Percentiles rank a stretch among this genome's conserved stretches.
These are phyloP conservation scores for Goniozus legneri DNA, from an alignment of 1,140 invertebrate genomes.

Conservation along the genomic window DNA sequence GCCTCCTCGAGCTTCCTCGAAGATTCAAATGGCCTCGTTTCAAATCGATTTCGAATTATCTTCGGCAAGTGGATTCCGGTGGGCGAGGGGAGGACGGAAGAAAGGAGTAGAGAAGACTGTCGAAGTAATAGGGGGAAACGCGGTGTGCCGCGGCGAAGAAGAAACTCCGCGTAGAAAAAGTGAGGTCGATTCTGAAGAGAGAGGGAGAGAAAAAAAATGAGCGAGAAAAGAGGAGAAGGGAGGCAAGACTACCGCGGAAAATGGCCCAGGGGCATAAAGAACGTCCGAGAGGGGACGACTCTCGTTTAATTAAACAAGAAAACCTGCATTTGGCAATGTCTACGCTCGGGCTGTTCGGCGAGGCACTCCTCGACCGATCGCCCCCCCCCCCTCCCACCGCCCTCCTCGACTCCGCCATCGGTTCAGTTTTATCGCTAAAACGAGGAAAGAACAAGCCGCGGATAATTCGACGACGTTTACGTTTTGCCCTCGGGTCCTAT, in stretches of 20 bases:
- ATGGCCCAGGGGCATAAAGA: constrained; percentile 12
- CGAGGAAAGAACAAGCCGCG: no score
- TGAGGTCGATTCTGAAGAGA: neutral
- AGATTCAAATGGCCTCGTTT: constrained; percentile 41
- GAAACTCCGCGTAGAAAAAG: neutral
- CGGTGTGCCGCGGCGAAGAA: no score
- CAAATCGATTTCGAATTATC: constrained; percentile 44
- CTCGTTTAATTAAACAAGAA: constrained; percentile 25
- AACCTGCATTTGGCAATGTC: constrained; percentile 26
- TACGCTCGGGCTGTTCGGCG: constrained; percentile 4
- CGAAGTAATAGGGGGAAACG: neutral
- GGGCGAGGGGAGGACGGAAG: constrained; percentile 9
- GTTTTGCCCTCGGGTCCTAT: neutral
- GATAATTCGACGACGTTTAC: neutral
- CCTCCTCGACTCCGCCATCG: no score
- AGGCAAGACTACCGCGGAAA: constrained; percentile 6
- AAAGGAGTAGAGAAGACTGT: neutral
- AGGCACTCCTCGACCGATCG: no score
- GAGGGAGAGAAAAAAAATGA: neutral
- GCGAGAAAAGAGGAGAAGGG: constrained; percentile 6
- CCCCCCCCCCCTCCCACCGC: neutral
- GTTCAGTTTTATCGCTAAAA: no score
- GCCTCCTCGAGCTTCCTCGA: constrained; percentile 12
- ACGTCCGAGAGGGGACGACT: constrained; percentile 14
- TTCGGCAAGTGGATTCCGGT: constrained; percentile 27